Percentiles rank a stretch among this genome's conserved stretches.
These are phyloP conservation scores for Lucilia sericata DNA, from an alignment of 1,140 invertebrate species.

Conservation along the genomic window DNA sequence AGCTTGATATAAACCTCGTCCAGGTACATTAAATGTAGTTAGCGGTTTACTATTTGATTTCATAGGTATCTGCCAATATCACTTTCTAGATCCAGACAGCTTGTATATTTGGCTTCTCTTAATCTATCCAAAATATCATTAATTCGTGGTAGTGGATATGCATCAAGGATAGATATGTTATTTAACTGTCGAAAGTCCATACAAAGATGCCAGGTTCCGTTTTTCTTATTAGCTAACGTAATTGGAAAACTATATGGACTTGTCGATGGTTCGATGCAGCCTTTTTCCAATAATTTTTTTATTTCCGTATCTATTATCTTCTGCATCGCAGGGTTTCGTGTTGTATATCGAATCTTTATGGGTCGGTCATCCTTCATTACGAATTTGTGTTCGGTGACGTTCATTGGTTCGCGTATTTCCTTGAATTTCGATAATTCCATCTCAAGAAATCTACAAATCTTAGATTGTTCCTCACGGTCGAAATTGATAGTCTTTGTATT, in stretches of 20 bases:
- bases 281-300: slow-evolving; percentile 55
- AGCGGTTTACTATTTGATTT: slow-evolving; percentile 53
- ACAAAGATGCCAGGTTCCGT: slow-evolving; percentile 57
- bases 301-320: slow-evolving; percentile 55
- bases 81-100: slow-evolving; percentile 59
- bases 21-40: slow-evolving; percentile 67
- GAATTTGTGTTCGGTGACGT: not conserved
- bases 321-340: slow-evolving; percentile 45
- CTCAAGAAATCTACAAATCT: not conserved
- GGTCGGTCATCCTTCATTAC: not conserved
- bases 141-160: slow-evolving; percentile 68
- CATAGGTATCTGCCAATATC: slow-evolving; percentile 64
- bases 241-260: slow-evolving; percentile 62
- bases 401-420: not conserved
- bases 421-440: slow-evolving; percentile 14
- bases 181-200: slow-evolving; percentile 65
- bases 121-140: slow-evolving; percentile 65
- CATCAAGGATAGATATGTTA: slow-evolving; percentile 56
- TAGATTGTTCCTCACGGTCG: not conserved
- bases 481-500: too few species aligned
- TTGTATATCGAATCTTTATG: slow-evolving; percentile 23
- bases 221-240: slow-evolving; percentile 63
- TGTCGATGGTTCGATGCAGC: slow-evolving; percentile 59
- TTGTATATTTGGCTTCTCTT: slow-evolving; percentile 57
- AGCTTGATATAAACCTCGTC: slow-evolving; percentile 63